Base-by-base conservation (phyloP, 2,888 invertebrate genomes). In the Argyresthia goedartella region DNA sequence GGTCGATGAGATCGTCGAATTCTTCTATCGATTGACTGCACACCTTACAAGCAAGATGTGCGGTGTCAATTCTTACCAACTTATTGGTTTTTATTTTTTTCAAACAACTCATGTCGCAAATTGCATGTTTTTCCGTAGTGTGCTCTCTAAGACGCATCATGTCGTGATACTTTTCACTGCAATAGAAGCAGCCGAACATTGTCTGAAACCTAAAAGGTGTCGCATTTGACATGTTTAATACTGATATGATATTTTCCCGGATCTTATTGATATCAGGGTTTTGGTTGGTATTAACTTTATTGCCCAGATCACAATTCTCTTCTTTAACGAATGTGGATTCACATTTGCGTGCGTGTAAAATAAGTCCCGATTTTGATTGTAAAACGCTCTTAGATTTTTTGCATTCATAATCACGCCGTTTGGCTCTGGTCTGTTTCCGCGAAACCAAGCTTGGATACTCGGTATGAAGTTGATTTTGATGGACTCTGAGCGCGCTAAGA, bases 211-310 rank as follows among this genome's bases (percentile, higher is more conserved):
- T 76, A 49, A 86, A 86, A 0, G 85, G 85, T 4, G 76, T 57
- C 0, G 80, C 85, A 0, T 80, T 81, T 0, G 86, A 81, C 80
- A 80, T 81, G 55, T 84, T 85, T 0, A 85, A 57, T 1, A 86
- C 76, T 51, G 70, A 75, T 53, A 72, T 70, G 41, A 86, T 84
- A 53, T 86, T 85, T 53, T 73, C 66, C 13, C 85, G 60, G 9
- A 84, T 79, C 59, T 73, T 73, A 11, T 60, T 39, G 0, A 77
- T 60, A 33, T 81, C 75, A 57, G 4, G 35, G 33, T 15, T 62
- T 63, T 15, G 62, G 56, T 1, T 57, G 42, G 1, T 64, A 59
- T 10, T 56, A 36, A 11, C 45, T 49, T 57, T 10, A 44, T 47
- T 0, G 47, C 42, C 15, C 50, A 50, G 2, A 13, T 14, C n/a